A percentile compares a stretch with the other conserved stretches of the same genome.
Conservation (phyloP, 2,113 vertebrate species). For the Corydoras sp. region DNA sequence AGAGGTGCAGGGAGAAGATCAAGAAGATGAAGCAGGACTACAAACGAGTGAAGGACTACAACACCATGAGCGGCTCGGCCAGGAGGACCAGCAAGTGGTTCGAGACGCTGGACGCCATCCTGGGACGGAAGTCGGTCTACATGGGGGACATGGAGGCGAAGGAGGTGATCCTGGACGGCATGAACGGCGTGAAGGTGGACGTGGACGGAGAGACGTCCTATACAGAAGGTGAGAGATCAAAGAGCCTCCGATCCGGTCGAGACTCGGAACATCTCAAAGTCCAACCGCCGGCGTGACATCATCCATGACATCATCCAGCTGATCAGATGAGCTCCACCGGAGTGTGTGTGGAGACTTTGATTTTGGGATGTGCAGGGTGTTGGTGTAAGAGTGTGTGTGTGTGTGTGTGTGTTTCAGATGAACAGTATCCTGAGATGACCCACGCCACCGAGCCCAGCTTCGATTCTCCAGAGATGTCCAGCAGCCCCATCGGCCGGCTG, state of each 20-base stretch:
- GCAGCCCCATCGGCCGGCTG: neutral
- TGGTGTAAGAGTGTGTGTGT: neutral
- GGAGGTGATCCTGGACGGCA: neutral
- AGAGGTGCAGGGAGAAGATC: slow-evolving; percentile 42
- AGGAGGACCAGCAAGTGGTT: slow-evolving; percentile 32
- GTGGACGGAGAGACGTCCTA: neutral
- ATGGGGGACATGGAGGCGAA: neutral
- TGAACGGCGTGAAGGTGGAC: neutral
- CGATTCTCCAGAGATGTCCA: neutral
- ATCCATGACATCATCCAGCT: no score
- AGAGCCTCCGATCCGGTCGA: no score
- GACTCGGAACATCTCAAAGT: no score
- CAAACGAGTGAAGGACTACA: slow-evolving; percentile 35
- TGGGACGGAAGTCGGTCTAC: neutral
- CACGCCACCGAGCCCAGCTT: neutral
- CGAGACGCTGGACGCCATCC: slow-evolving; percentile 29
- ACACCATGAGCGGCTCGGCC: neutral
- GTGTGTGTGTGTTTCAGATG: slow-evolving; percentile 4
- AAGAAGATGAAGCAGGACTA: slow-evolving; percentile 48
- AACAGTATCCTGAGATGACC: neutral
- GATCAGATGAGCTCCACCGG: no score
- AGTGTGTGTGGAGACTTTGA: no score
- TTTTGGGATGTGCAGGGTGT: no score
- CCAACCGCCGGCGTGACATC: no score
- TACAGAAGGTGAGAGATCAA: neutral